A percentile compares a stretch with the other conserved stretches of the same genome.
Evolutionary conservation across 1,140 invertebrate species (phyloP).

Genomic region (Mya arenaria): DNA sequence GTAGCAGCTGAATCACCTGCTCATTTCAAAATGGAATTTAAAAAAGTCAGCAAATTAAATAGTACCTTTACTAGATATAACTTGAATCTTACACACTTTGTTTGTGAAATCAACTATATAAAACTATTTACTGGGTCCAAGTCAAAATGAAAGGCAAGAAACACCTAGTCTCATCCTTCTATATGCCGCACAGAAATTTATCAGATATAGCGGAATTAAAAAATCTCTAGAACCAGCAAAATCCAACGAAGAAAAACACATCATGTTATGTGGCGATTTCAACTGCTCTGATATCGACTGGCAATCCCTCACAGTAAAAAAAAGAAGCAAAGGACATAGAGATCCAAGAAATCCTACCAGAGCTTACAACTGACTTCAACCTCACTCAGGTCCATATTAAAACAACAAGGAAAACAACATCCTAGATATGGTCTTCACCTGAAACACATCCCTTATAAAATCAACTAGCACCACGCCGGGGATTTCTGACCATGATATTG

Average conservation of each 20-base stretch:
- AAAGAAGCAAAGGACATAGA: not conserved
- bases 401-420: slow-evolving; percentile 27
- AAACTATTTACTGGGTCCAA: slow-evolving; percentile 46
- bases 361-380: not conserved
- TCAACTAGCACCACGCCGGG: not conserved
- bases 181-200: slow-evolving; percentile 22
- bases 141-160: slow-evolving; percentile 22
- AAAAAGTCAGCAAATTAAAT: too few species aligned
- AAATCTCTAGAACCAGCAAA: not conserved
- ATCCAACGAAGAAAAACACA: not conserved
- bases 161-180: slow-evolving; percentile 5
- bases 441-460: slow-evolving; percentile 13
- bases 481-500: slow-evolving; percentile 24
- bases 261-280: slow-evolving; percentile 13
- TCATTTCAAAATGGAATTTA: too few species aligned
- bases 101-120: too few species aligned
- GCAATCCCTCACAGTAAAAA: not conserved
- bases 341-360: slow-evolving; percentile 6
- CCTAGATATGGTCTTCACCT: slow-evolving; percentile 37
- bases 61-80: too few species aligned
- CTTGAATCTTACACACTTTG: too few species aligned
- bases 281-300: slow-evolving; percentile 28
- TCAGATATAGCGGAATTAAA: not conserved
- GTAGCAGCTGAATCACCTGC: too few species aligned
- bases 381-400: slow-evolving; percentile 1